Percentiles rank a stretch among this genome's conserved stretches.
Conservation (phyloP, 2,888 invertebrate species). For the Drosophila mimetica region DNA sequence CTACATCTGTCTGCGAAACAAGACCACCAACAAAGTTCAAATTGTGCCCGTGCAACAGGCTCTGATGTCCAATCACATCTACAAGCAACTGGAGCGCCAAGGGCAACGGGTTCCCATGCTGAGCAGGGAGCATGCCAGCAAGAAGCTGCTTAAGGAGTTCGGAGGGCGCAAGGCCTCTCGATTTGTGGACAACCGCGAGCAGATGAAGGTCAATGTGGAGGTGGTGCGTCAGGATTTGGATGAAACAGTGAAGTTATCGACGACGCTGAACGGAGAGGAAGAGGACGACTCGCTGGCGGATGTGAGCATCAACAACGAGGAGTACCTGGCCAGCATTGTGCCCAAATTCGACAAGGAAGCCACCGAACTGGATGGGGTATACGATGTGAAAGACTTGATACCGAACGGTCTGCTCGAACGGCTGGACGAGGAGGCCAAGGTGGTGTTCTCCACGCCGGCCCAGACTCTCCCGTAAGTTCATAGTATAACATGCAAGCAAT, state of each 20-base stretch:
- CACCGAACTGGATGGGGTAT: slow-evolving; percentile 69
- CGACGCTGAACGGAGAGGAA: slow-evolving; percentile 21
- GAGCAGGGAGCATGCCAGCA: slow-evolving; percentile 60
- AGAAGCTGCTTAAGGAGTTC: slow-evolving; percentile 77
- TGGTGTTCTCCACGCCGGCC: slow-evolving; percentile 60
- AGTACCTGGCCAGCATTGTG: slow-evolving; percentile 67
- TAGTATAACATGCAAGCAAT: too few species aligned
- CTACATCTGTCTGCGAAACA: slow-evolving; percentile 81
- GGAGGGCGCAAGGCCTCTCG: slow-evolving; percentile 80
- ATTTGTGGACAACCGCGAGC: slow-evolving; percentile 65
- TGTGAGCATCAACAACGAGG: slow-evolving; percentile 50
- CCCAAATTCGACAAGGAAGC: slow-evolving; percentile 80
- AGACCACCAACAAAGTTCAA: slow-evolving; percentile 79
- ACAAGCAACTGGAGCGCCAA: slow-evolving; percentile 61
- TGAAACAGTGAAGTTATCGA: slow-evolving; percentile 66
- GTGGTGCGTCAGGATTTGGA: slow-evolving; percentile 79
- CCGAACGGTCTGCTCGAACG: slow-evolving; percentile 73
- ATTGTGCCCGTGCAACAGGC: slow-evolving; percentile 80
- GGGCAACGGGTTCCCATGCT: slow-evolving; percentile 36
- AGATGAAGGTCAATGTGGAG: slow-evolving; percentile 80
- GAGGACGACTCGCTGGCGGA: slow-evolving; percentile 43
- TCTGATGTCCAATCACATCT: slow-evolving; percentile 75
- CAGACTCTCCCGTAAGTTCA: slow-evolving; percentile 80
- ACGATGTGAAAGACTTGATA: slow-evolving; percentile 76
- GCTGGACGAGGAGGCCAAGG: slow-evolving; percentile 81